phyloP scores from a whole-genome alignment of 2,113 vertebrate species.

The Oriolus oriolus region DNA sequence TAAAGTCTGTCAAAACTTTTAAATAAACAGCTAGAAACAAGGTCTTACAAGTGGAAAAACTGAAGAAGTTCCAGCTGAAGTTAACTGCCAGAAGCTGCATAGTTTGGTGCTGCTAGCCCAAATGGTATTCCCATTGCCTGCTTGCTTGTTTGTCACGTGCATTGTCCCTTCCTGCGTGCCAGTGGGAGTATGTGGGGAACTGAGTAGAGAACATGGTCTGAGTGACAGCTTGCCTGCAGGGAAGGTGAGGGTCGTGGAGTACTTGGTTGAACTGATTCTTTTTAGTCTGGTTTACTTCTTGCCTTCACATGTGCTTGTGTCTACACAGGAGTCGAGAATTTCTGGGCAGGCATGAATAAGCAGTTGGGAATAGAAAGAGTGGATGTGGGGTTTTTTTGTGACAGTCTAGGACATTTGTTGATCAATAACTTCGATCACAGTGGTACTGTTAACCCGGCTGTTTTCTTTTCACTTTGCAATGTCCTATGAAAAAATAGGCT shows the following conservation, averaged over 20 bases:
- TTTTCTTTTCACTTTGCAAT: neutral
- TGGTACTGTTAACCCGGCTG: neutral
- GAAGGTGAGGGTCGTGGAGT: neutral
- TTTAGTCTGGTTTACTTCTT: neutral
- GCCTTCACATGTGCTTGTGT: fast-evolving
- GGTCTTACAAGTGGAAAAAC: neutral
- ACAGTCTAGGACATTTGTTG: neutral
- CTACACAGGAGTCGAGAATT: neutral
- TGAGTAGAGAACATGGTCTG: fast-evolving
- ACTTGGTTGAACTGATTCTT: fast-evolving
- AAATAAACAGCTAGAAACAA: neutral
- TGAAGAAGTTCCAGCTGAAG: neutral
- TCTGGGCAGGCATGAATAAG: neutral
- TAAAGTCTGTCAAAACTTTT: neutral
- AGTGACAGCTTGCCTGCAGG: neutral
- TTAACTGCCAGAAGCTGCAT: neutral
- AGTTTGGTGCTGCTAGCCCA: neutral
- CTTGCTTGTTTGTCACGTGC: neutral
- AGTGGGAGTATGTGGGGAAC: neutral
- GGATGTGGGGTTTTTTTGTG: neutral
- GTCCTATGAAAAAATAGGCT: neutral
- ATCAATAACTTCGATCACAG: neutral
- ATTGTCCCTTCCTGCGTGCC: neutral
- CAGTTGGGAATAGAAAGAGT: neutral
- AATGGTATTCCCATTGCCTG: fast-evolving